phyloP scores from a whole-genome alignment of 2,797 vertebrate genomes.

The Danio tinwini region DNA sequence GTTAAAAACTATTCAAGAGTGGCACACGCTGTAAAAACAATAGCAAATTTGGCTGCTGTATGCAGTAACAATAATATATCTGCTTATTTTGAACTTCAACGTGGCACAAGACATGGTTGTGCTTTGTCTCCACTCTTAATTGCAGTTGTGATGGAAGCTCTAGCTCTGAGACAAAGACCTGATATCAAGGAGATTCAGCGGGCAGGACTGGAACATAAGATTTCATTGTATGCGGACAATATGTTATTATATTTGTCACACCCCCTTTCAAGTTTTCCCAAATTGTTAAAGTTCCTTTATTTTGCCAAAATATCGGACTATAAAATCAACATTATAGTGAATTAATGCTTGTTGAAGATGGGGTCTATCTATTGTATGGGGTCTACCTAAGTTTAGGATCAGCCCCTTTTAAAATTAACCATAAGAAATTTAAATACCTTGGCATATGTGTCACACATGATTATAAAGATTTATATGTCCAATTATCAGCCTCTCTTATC shows the following conservation, averaged over 20 bases:
- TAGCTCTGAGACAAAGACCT: not conserved
- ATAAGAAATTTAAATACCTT: conserved; percentile 28
- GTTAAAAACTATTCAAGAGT: no score
- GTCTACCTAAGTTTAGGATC: not conserved
- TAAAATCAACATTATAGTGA: conserved; percentile 44
- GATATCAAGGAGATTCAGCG: not conserved
- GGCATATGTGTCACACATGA: conserved; percentile 30
- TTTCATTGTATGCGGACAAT: conserved; percentile 28
- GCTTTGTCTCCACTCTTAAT: conserved; percentile 2
- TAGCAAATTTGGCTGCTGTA: no score
- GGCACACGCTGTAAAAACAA: no score
- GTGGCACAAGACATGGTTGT: conserved; percentile 15
- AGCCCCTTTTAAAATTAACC: conserved; percentile 31
- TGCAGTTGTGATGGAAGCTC: conserved; percentile 14
- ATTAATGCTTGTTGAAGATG: conserved; percentile 18
- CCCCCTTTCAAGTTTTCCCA: not conserved
- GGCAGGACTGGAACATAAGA: conserved; percentile 1
- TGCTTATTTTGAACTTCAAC: not conserved
- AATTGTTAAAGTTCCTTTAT: conserved; percentile 1
- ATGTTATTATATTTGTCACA: conserved; percentile 11
- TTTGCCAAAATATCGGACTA: conserved; percentile 44
- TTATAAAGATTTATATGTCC: conserved; percentile 17
- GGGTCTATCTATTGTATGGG: no score
- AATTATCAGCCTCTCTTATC: conserved; percentile 19
- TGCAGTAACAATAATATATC: conserved; percentile 28